Percentiles rank a stretch among this genome's conserved stretches.
Conservation (phyloP, 2,797 vertebrate species). For the Cossypha heuglini region DNA sequence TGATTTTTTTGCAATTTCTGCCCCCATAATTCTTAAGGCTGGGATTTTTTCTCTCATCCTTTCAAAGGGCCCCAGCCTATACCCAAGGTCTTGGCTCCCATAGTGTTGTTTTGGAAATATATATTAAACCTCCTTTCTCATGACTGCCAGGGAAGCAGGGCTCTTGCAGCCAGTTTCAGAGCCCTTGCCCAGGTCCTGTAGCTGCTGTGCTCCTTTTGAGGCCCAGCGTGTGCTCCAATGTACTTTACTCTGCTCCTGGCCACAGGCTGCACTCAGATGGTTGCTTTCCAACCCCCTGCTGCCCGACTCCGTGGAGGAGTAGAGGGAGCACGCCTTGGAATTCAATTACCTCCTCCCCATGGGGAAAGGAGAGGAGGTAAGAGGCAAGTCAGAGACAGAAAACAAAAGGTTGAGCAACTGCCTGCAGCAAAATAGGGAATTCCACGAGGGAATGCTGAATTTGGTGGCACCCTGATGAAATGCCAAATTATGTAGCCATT, state of each 20-base stretch:
- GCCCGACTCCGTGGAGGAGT: not conserved
- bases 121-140: not conserved
- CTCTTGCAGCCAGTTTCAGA: not conserved
- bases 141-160: not conserved
- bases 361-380: conserved; percentile 26
- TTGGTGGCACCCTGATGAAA: conserved; percentile 41
- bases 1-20: not conserved
- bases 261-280: not conserved
- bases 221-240: not conserved
- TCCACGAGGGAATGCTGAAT: conserved; percentile 39
- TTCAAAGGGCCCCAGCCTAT: not conserved
- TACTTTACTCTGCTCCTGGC: not conserved
- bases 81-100: not conserved
- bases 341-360: conserved; percentile 15
- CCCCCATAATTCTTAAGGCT: accelerated
- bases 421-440: conserved; percentile 31
- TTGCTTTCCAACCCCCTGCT: conserved; percentile 30
- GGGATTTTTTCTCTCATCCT: not conserved
- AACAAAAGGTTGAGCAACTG: conserved; percentile 46
- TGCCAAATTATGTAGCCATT: not conserved
- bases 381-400: conserved; percentile 7
- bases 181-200: not conserved
- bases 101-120: not conserved
- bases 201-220: not conserved
- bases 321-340: not conserved